Evolutionary conservation across 2,797 vertebrate genomes (phyloP), one percentile per base, ranked within the genome.

Genomic region (Botia kubotai): DNA sequence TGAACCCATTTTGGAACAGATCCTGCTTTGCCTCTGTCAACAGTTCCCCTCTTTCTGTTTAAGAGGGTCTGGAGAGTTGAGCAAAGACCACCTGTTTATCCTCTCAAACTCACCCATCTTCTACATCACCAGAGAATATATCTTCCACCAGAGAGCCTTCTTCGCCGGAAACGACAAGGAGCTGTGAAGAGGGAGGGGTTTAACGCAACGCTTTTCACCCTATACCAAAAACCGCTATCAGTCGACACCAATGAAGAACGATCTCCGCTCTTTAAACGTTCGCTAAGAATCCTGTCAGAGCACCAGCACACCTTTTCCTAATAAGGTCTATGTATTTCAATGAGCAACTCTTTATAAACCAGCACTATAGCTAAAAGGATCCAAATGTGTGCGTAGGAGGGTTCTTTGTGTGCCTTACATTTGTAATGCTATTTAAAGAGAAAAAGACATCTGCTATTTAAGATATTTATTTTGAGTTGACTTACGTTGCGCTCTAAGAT

Each of bases 381-480:
- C 97, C 93, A 92, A 92, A 94, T 92, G 83, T 21, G 43, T 87
- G 77, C 85, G 83, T 84, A 86, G 81, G 83, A 83, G 87, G 87
- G 85, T 81, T 78, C 72, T 80, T 73, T 81, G 77, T 73, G 80
- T 98, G 97, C 97, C 96, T 99, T 97, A 96, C 86, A 90, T 91
- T 96, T 96, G 95, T 96, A 96, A 96, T 95, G 94, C 95, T 98
- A 97, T 97, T 98, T 97, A 87, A 87, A 86, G 77, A 78, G 63
- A 66, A 91, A 86, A 91, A 93, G 75, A 89, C 88, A 91, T 90
- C 84, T 91, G 90, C 86, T 94, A 94, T 95, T 95, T 94, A 94
- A 94, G 87, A 94, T 99, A 99, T 99, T 99, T 99, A 99, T 99
- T 98, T 97, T 96, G 94, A 96, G 94, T 79, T 62, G 76, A 95